Evolutionary conservation across 2,797 vertebrate species (phyloP), one percentile per base, ranked within the genome.

Genomic region (Loriculus beryllinus): DNA sequence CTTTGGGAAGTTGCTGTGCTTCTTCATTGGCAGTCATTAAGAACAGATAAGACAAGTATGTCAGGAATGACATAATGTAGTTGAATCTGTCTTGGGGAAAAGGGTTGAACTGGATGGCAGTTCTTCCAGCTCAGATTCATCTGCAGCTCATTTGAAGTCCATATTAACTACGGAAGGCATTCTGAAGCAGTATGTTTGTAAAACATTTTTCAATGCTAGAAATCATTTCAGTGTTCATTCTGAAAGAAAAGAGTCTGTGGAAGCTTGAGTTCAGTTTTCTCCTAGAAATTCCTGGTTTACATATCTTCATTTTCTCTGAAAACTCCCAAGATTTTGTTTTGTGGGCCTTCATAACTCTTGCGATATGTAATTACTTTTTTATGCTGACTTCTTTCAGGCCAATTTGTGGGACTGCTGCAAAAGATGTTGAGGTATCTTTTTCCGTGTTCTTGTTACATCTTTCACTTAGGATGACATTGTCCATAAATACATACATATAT

Each of bases 401-500:
- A 40, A 6, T 82, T 79, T 71, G 59, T 92, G 90, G 95, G 90
- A 82, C 2, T 26, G 68, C 92, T 95, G 94, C 90, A 94, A 96
- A 87, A 94, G 71, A 87, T 71, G 75, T 43, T 95, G 94, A 92
- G 86, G 78, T 95, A 86, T 95, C 84, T 85, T 96, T 92, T 96
- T 94, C 92, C 81, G 71, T 60, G 54, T 94, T 90, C 57, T 52
- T 71, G 28, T 72, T 51, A 43, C 3, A 42, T 74, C 80, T 95
- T 93, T 71, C 49, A 15, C n/a, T 88, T 78, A 28, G 31, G 60
- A 68, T 88, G 71, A 82, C 56, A 39, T 57, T 78, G 42, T 74
- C 82, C 57, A 42, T 42, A 11, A 19, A 10, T 17, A 8, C 26
- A 4, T 23, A 2, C 33, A 12, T 15, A 12, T 11, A 6, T 10